Base-by-base conservation (phyloP, 2,888 invertebrate genomes). In the Sthenelais limicola region DNA sequence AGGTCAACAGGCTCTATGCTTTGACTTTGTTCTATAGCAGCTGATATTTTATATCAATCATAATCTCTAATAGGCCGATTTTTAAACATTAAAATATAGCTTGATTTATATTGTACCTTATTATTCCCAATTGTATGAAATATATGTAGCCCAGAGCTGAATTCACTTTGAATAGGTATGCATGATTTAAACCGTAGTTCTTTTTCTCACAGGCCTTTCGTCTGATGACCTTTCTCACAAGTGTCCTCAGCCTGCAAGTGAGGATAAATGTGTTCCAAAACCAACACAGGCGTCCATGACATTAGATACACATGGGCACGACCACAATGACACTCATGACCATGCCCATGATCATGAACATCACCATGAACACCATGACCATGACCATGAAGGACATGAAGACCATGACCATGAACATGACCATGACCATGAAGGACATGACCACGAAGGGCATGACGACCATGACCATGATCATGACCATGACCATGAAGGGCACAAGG, bases 381-480 rank as follows among this genome's bases (percentile, higher is more conserved):
- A 51, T 24, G 69, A 69, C 7, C 52, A 69, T 51, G 69, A 33
- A 21, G 51, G 30, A 21, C 52, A 69, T 28, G 24, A 56, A 28
- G 56, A 26, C 56, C 18, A 56, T 24, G 56, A 56, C 28, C 28
- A 56, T 26, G 56, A 28, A 24, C 18, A 56, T 69, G 69, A 51
- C 30, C 52, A 69, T 35, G 66, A 66, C 21, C n/a, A 52, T 38
- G 69, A 52, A 9, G 51, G 48, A 5, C 52, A 69, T 32, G 51
- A 69, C 24, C 33, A 69, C 33, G 69, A 51, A 1, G 33, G 32
- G 1, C 24, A 52, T 51, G 49, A 52, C 26, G 49, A 51, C 33
- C 33, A 69, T 18, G 51, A 30, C 5, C 26, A 51, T 21, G 51
- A 69, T 26, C 52, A 69, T 32, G 32, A 52, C 33, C 48, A 66